Percentiles rank a stretch among this genome's conserved stretches.
These are phyloP conservation scores for Ciona savignyi DNA, from an alignment of 23 tunicate genomes.

Conservation along the genomic window DNA sequence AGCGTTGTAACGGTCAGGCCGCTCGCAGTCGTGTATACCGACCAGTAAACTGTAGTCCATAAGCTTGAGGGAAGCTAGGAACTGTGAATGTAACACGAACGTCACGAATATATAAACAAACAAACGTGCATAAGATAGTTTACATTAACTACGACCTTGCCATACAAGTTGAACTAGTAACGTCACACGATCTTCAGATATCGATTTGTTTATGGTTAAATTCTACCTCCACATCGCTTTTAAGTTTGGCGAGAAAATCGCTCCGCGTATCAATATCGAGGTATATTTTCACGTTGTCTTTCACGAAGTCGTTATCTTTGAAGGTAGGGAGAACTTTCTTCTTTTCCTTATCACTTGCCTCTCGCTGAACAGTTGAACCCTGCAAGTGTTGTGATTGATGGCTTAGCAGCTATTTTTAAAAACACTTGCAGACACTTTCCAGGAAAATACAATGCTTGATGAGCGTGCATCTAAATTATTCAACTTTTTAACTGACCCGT, in stretches of 20 bases:
- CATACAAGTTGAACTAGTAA: background rate
- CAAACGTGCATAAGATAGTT: no score
- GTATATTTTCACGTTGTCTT: slow-evolving; percentile 82
- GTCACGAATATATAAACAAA: background rate
- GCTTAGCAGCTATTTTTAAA: background rate
- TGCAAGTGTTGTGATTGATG: slow-evolving; percentile 20
- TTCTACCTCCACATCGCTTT: slow-evolving; percentile 70
- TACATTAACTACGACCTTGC: no score
- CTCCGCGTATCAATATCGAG: slow-evolving; percentile 43
- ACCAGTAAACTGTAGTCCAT: slow-evolving; percentile 95
- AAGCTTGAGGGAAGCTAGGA: slow-evolving; percentile 71
- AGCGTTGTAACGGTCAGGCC: slow-evolving; percentile 51
- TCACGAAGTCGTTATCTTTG: slow-evolving; percentile 97
- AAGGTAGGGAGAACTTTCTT: slow-evolving; percentile 82
- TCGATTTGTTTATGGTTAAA: no score
- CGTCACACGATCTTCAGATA: background rate
- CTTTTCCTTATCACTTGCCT: slow-evolving; percentile 95
- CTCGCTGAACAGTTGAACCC: slow-evolving; percentile 99
- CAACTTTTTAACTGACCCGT: no score
- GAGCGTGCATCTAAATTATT: no score
- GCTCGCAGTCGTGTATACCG: slow-evolving; percentile 78
- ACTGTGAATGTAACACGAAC: slow-evolving; percentile 21
- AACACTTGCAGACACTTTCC: no score
- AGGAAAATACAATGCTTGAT: no score
- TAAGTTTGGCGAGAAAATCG: slow-evolving; percentile 67